Base-by-base conservation (phyloP, 1,140 invertebrate genomes). In the Bicyclus anynana region DNA sequence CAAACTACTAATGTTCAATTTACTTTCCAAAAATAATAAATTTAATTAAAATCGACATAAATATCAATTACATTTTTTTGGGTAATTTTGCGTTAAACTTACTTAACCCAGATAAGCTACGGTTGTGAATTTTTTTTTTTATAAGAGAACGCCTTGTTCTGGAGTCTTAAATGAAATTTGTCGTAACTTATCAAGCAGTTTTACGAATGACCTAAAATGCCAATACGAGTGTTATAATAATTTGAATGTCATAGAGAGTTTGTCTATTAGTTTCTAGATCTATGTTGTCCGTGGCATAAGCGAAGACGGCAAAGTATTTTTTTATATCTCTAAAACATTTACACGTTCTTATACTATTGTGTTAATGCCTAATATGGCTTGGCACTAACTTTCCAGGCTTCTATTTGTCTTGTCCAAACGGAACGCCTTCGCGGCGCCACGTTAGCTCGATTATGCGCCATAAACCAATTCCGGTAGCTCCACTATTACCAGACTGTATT, bases 391-490 rank as follows among this genome's bases (percentile, higher is more conserved):
- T 53, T 59, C 40, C 49, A 27, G 38, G 46, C 53, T 53, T 48
- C 21, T 57, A 53, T 53, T 67, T 50, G 23, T 42, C 57, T 65
- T 66, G 53, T 58, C 53, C 55, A 61, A 69, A 70, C 69, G 74
- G 67, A 78, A 81, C 80, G 80, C 77, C 77, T 77, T 64, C 59
- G 65, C 71, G 83, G 83, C 83, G 83, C 83, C 83, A 69, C 54
- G 57, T 69, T 62, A 62, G 65, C 65, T 67, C 79, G 80, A 82
- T 86, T 83, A 85, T 76, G 78, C 75, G 76, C 78, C 68, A 84
- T 87, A 83, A 83, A 86, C 67, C 67, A 86, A 87, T 84, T 84
- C 84, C 84, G 78, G 84, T 84, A 87, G 84, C 84, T 53, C 53
- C 59, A 62, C 72, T 68, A 77, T 79, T 82, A 80, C 72, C 72